These are phyloP conservation scores for Meleagris gallopavo DNA, from an alignment of 2,113 vertebrate genomes.

Conservation along the genomic window DNA sequence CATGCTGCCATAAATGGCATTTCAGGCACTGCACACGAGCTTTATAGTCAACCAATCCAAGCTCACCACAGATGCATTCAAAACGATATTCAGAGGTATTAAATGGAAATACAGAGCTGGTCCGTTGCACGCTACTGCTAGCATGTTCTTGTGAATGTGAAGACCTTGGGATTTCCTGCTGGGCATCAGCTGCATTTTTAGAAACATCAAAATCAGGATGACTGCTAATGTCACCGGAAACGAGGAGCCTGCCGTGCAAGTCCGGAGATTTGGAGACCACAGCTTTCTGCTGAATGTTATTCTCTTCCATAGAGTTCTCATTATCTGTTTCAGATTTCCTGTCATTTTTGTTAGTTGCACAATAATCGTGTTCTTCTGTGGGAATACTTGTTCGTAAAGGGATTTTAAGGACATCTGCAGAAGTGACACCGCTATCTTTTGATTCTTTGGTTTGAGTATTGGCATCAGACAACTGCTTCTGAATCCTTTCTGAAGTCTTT, in stretches of 20 bases:
- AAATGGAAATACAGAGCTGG: conserved; percentile 78
- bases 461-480: conserved; percentile 46
- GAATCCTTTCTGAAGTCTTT: conserved; percentile 66
- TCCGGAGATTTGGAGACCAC: neutral
- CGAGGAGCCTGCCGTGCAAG: neutral
- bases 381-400: conserved; percentile 55
- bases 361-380: conserved; percentile 81
- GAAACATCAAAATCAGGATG: neutral
- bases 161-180: neutral
- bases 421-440: conserved; percentile 50
- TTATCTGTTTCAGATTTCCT: conserved; percentile 26
- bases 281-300: neutral
- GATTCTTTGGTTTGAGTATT: conserved; percentile 63
- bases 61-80: conserved; percentile 96
- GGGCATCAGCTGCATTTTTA: conserved; percentile 1
- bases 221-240: neutral
- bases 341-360: conserved; percentile 57
- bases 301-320: neutral
- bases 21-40: conserved; percentile 97
- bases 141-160: conserved; percentile 31
- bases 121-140: conserved; percentile 6
- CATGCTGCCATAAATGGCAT: conserved; percentile 96
- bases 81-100: conserved; percentile 90
- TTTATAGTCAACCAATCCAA: conserved; percentile 89
- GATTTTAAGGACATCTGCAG: conserved; percentile 23